Conservation (phyloP, 1,140 invertebrate genomes). For the Cherax destructor region DNA sequence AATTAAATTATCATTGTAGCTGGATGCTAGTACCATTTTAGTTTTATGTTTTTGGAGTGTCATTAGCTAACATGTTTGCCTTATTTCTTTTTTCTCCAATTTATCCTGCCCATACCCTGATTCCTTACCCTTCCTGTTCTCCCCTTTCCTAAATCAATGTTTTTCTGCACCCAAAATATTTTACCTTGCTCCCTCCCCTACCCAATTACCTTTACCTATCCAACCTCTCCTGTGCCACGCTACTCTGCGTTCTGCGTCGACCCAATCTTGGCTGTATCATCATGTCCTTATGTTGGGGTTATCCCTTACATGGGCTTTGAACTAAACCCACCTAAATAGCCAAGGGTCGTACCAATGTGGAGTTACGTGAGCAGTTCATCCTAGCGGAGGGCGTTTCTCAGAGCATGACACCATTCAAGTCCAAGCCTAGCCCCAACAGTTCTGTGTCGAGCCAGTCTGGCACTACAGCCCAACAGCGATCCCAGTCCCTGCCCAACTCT, state of each 20-base stretch:
- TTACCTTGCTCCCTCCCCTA: conserved; percentile 26
- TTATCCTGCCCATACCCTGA: conserved; percentile 50
- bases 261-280: conserved; percentile 40
- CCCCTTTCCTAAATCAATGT: conserved; percentile 5
- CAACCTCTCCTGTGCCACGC: conserved; percentile 39
- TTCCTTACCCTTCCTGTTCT: conserved; percentile 37
- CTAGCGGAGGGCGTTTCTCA: conserved; percentile 97
- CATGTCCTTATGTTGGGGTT: conserved; percentile 26
- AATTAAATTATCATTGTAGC: conserved; percentile 57
- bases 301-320: conserved; percentile 27
- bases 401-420: conserved; percentile 96
- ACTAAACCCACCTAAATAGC: conserved; percentile 79
- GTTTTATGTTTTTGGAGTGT: conserved; percentile 66
- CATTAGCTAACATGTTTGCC: conserved; percentile 71
- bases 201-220: conserved; percentile 36
- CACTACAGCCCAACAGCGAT: conserved; percentile 73
- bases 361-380: conserved; percentile 98
- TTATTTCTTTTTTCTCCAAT: conserved; percentile 70
- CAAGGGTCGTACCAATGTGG: conserved; percentile 99
- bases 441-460: conserved; percentile 82
- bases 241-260: conserved; percentile 42
- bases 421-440: conserved; percentile 81
- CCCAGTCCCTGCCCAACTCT: conserved; percentile 79
- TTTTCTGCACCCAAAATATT: not conserved
- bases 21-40: conserved; percentile 62